Percentiles rank a stretch among this genome's conserved stretches.
phyloP scores from a whole-genome alignment of 2,797 vertebrate species.

The Aldrovandia affinis region DNA sequence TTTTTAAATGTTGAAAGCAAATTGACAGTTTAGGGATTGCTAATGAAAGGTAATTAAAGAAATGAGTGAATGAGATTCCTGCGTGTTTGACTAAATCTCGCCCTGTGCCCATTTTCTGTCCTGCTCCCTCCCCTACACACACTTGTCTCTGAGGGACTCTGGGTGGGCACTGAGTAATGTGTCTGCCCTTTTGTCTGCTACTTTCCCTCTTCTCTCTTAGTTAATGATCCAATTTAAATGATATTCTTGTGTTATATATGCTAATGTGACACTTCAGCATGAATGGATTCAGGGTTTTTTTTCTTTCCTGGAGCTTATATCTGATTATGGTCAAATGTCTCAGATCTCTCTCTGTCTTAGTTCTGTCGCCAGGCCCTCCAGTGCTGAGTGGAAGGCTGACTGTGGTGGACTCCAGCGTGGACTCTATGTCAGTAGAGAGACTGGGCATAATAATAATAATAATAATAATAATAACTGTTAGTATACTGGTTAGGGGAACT shows the following conservation, averaged over 20 bases:
- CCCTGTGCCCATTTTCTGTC: background rate
- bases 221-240: conserved; percentile 12
- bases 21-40: background rate
- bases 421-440: background rate
- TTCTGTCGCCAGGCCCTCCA: background rate
- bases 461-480: too few relatives aligned
- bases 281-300: background rate
- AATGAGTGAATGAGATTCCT: background rate
- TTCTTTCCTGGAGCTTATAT: background rate
- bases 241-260: conserved; percentile 8
- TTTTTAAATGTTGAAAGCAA: background rate
- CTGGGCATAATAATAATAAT: too few relatives aligned
- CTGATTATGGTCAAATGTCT: conserved; percentile 24
- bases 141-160: background rate
- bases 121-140: background rate
- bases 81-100: background rate
- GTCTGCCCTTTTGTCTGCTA: background rate
- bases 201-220: conserved; percentile 11
- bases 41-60: background rate
- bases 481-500: too few relatives aligned
- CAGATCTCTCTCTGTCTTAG: background rate
- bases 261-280: conserved; percentile 14
- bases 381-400: background rate
- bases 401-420: too few relatives aligned
- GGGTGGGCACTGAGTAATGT: background rate